Percentiles rank a stretch among this genome's conserved stretches.
phyloP scores from a whole-genome alignment of 2,888 invertebrate species.

The Phyllotreta striolata region DNA sequence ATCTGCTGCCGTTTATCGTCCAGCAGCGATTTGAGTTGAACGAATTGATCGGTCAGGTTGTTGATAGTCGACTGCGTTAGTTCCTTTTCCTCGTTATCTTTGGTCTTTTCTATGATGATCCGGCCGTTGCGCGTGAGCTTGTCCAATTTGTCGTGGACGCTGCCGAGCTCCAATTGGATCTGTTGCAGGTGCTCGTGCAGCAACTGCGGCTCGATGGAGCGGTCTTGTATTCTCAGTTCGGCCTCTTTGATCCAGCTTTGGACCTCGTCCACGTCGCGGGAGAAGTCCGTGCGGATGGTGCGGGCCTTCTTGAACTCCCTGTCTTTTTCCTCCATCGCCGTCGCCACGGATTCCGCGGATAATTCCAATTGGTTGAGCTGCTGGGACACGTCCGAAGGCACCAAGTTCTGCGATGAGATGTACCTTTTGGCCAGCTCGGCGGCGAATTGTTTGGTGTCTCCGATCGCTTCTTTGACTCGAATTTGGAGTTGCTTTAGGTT shows the following conservation, averaged over 20 bases:
- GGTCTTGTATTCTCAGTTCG: constrained; percentile 79
- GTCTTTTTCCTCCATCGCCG: constrained; percentile 87
- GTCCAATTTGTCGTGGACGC: constrained; percentile 78
- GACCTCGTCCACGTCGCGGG: constrained; percentile 80
- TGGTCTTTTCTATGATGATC: constrained; percentile 80
- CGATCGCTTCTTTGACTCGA: constrained; percentile 67
- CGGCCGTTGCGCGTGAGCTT: constrained; percentile 80
- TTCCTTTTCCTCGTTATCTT: constrained; percentile 79
- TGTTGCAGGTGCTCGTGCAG: constrained; percentile 81
- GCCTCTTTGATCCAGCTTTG: constrained; percentile 85
- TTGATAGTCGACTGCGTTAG: constrained; percentile 78
- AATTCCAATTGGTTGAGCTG: constrained; percentile 84
- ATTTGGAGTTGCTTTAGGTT: constrained; percentile 67
- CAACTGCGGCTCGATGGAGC: constrained; percentile 77
- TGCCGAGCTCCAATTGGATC: constrained; percentile 77
- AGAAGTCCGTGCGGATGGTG: constrained; percentile 82
- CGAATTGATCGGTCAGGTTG: constrained; percentile 79
- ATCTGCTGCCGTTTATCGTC: constrained; percentile 86
- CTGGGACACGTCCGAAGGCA: constrained; percentile 81
- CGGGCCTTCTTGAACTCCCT: constrained; percentile 87
- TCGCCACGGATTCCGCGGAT: constrained; percentile 78
- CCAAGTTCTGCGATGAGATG: constrained; percentile 68
- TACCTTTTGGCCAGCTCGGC: constrained; percentile 70
- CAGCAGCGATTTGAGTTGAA: constrained; percentile 78
- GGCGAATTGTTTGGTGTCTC: constrained; percentile 68